Evolutionary conservation across 2,888 invertebrate species (phyloP), one percentile per base, ranked within the genome.

Genomic region (Aethes cnicana): DNA sequence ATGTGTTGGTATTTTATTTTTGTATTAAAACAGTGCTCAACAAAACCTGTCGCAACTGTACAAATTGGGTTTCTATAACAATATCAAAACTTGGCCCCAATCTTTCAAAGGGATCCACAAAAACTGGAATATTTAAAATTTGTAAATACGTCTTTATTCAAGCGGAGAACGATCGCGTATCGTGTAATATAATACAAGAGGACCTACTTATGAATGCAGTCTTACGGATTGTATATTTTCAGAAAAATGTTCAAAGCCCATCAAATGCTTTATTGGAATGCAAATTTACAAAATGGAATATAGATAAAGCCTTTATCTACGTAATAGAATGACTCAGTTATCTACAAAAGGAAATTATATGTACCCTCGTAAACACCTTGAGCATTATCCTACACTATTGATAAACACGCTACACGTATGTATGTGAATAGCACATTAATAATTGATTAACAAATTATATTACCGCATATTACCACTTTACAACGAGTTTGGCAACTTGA

Each of bases 51-150:
- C 53, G 63, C 58, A 64, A 64, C 57, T 66, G 59, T 61, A 63
- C 36, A 63, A 56, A 62, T 59, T 58, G 61, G 61, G 66, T 63
- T 59, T 71, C 63, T 74, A 77, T 70, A 69, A 71, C 77, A 69
- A 77, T 84, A 77, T 78, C 81, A 85, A 84, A 85, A 77, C 58
- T 87, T 88, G 87, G 88, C 86, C 89, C 89, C 89, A 72, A 67
- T 72, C 65, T 80, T 72, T 70, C 69, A 80, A 77, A 84, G 86
- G 88, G 57, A 59, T 61, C 58, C 52, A 56, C 53, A 55, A 57
- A 55, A 54, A 44, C 74, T 74, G 79, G 81, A 74, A 79, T 79
- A 78, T 74, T 77, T 70, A 76, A 78, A 72, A 74, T 66, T 74
- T 81, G 78, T 82, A 77, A 79, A 81, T 74, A 74, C 68, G 32